Base-by-base conservation (phyloP, 2,888 invertebrate species). In the Trissonchulus sp. region DNA sequence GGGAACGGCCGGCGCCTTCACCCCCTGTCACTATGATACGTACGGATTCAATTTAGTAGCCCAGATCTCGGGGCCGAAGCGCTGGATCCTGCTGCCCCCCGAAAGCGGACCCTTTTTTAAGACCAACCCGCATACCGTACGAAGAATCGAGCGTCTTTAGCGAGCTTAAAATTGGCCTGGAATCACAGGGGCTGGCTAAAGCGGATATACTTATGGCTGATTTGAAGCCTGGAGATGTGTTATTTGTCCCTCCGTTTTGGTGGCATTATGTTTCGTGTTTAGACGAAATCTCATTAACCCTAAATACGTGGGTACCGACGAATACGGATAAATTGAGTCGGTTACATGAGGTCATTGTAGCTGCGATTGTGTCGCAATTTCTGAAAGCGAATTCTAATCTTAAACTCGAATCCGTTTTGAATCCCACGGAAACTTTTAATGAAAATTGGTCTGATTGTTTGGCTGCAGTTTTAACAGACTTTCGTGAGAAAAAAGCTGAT, bases 31-130 rank as follows among this genome's bases (percentile, higher is more conserved):
- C 85, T 90, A 90, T 83, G 97, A 98, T 84, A 92, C 93, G 0
- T 98, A 96, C 86, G 96, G 96, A 0, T 92, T 90, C 80, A 98
- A 98, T 86, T 89, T 97, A 81, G 91, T 97, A 15, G 91, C 91
- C 73, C 97, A 98, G 87, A 86, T 94, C 73, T 88, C 89, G 62
- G 86, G 74, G 82, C 93, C 93, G 81, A 98, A 98, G 86, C 88
- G 90, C 68, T 98, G 98, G 98, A 86, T 94, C 72, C 86, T 98
- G 34, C 94, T 94, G 85, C 93, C 94, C 2, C 94, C 94, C 2
- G 88, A 89, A 76, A 88, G 90, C 62, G 89, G 89, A 63, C 86
- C 88, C 63, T 83, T 80, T 63, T 81, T 97, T 79, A 89, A 90
- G 80, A n/a, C 90, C 92, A 36, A 92, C 92, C 0, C 89, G 97